Conservation (phyloP, 2,797 vertebrate genomes). For the Acanthis flammea region DNA sequence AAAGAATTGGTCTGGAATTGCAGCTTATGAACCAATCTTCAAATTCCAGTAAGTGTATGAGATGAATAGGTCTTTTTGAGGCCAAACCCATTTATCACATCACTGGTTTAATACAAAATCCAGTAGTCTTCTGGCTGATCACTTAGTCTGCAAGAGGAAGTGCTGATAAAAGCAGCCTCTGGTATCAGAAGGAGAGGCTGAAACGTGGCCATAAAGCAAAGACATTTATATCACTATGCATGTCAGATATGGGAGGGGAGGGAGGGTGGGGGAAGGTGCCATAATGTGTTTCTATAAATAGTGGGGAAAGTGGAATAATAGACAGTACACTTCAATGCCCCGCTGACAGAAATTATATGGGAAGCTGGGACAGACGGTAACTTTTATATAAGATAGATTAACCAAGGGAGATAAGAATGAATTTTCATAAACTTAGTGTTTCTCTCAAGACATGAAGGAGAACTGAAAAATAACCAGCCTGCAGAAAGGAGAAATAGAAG, state of each 20-base stretch:
- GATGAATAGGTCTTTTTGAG: not conserved
- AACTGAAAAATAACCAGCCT: not conserved
- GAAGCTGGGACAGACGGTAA: not conserved
- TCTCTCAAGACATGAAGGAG: not conserved
- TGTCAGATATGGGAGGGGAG: not conserved
- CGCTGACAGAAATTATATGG: not conserved
- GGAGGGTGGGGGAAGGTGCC: not conserved
- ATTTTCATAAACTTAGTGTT: conserved; percentile 16
- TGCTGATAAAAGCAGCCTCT: not conserved
- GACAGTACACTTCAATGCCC: not conserved
- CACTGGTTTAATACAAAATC: not conserved
- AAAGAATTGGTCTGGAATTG: not conserved
- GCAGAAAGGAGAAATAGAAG: not conserved
- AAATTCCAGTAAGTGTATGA: not conserved
- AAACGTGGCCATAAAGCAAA: not conserved
- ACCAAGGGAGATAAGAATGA: not conserved
- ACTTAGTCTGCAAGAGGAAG: not conserved
- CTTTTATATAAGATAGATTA: not conserved
- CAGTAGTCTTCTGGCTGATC: not conserved
- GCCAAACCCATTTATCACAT: not conserved
- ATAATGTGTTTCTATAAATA: conserved; percentile 5
- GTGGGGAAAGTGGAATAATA: not conserved
- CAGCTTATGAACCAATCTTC: not conserved
- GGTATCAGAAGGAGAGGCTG: not conserved
- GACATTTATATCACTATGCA: not conserved